These are phyloP conservation scores for Ophioninae sp. DNA, from an alignment of 2,888 invertebrate genomes.

Conservation along the genomic window DNA sequence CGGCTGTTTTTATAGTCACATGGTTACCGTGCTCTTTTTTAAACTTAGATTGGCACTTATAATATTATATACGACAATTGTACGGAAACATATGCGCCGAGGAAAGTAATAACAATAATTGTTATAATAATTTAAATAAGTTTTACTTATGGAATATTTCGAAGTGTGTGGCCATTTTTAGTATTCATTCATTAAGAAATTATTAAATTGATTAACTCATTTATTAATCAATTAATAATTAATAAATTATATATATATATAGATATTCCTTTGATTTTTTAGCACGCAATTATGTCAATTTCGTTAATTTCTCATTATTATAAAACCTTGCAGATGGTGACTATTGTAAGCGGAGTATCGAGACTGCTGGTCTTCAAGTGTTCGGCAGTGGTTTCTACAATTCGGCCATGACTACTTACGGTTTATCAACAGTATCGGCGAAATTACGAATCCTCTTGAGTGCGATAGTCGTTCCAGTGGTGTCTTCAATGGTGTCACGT, in stretches of 20 bases:
- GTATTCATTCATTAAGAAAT: constrained; percentile 29
- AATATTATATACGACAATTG: neutral
- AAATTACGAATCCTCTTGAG: constrained; percentile 50
- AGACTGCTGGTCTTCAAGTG: constrained; percentile 92
- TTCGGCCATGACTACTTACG: constrained; percentile 76
- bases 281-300: constrained; percentile 14
- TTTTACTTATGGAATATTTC: too few relatives aligned
- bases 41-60: constrained; percentile 25
- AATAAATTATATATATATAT: too few relatives aligned
- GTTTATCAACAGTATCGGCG: constrained; percentile 56
- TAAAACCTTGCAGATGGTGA: constrained; percentile 85
- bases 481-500: constrained; percentile 32
- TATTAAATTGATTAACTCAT: too few relatives aligned
- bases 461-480: constrained; percentile 28
- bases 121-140: too few relatives aligned
- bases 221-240: too few relatives aligned
- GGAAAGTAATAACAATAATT: constrained; percentile 37
- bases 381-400: constrained; percentile 91
- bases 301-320: constrained; percentile 49
- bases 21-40: constrained; percentile 21
- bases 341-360: constrained; percentile 93
- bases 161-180: constrained; percentile 36
- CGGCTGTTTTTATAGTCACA: constrained; percentile 18
- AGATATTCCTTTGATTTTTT: neutral
- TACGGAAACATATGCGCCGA: neutral